Evolutionary conservation across 2,888 invertebrate species (phyloP).

Genomic region (Melinaea marsaeus): DNA sequence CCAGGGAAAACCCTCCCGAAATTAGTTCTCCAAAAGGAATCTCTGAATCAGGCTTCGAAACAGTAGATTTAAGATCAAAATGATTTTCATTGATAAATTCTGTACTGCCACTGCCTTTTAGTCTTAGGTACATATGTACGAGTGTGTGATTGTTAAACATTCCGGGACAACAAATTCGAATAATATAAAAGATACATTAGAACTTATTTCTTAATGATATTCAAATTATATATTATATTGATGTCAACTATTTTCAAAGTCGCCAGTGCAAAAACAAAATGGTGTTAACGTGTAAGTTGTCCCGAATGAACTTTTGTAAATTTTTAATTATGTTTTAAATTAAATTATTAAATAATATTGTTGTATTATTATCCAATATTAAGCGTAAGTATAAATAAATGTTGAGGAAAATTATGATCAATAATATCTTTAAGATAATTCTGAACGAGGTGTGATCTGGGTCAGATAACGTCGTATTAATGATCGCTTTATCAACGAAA

Average conservation of each 20-base stretch:
- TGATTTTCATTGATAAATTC: slow-evolving; percentile 25
- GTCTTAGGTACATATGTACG: slow-evolving; percentile 35
- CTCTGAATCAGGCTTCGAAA: slow-evolving; percentile 71
- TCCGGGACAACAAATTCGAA: slow-evolving; percentile 22
- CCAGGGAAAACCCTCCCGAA: slow-evolving; percentile 62
- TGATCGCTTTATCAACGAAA: too few relatives aligned
- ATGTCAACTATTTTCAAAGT: neutral
- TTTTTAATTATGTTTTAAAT: slow-evolving; percentile 63
- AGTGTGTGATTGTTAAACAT: slow-evolving; percentile 22
- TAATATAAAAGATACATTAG: slow-evolving; percentile 9
- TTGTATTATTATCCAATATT: slow-evolving; percentile 13
- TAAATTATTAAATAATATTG: slow-evolving; percentile 46
- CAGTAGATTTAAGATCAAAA: slow-evolving; percentile 52
- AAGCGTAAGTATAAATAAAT: too few relatives aligned
- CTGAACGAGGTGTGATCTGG: too few relatives aligned
- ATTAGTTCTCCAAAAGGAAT: slow-evolving; percentile 58
- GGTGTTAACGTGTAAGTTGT: neutral
- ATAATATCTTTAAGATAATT: too few relatives aligned
- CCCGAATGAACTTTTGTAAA: slow-evolving; percentile 29
- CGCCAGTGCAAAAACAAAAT: neutral
- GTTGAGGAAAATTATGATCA: too few relatives aligned
- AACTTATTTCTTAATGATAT: neutral
- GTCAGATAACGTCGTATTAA: too few relatives aligned
- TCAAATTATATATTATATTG: neutral
- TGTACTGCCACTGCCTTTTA: slow-evolving; percentile 41